Evolutionary conservation across 2,113 vertebrate genomes (phyloP), one percentile per base, ranked within the genome.

Genomic region (Stigmatopora argus): DNA sequence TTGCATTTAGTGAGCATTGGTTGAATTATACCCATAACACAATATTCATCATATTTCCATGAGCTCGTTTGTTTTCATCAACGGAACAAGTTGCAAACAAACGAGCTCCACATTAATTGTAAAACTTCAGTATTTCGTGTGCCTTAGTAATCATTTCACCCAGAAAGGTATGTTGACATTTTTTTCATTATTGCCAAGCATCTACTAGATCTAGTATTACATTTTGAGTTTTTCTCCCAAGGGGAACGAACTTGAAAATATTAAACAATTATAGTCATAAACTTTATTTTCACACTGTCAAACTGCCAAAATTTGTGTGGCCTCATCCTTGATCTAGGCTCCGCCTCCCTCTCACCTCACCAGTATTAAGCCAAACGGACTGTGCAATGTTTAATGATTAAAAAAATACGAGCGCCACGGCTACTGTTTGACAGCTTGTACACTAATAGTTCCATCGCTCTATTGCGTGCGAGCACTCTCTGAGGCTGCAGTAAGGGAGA

Each of bases 381-480:
- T 15, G 19, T 23, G 51, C 51, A 11, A 53, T 53, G 11, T 23
- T 21, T 23, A 12, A 15, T 13, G 23, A 15, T 31, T 31, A 31
- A 41, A 35, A 60, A 34, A 35, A 44, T 44, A 60, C 5, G 10
- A 60, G 3, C 18, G 18, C 35, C n/a, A 8, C 7, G 35, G 58
- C 38, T 44, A 61, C 38, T 14, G 35, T 60, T 41, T 14, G 58
- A 60, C 35, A 61, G 52, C n/a, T n/a, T 45, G 1, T 48, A 56
- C 61, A 61, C 21, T 51, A 10, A 44, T 71, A 51, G 63, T 64
- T 52, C 73, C 17, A 63, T 11, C n/a, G n/a, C 35, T 46, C 17
- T 21, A 10, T 44, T 6, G 17, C 34, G 21, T 46, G 44, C 7
- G 21, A 41, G 18, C 21, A 48, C 35, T 55, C 15, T 68, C 35